Percentiles rank a stretch among this genome's conserved stretches.
These are phyloP conservation scores for Heliconius congener DNA, from an alignment of 1,140 invertebrate genomes.

Conservation along the genomic window DNA sequence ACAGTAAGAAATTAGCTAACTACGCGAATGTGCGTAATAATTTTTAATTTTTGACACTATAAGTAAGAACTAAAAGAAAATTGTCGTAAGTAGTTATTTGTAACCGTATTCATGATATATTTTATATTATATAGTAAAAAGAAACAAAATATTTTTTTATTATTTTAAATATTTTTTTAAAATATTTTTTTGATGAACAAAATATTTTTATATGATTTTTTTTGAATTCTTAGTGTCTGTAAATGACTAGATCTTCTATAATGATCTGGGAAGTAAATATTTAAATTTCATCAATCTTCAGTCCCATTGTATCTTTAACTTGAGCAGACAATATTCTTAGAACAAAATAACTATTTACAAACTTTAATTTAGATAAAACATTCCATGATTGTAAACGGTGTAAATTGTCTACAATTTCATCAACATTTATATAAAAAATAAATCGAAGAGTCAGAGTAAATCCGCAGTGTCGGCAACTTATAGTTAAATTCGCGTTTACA, in stretches of 20 bases:
- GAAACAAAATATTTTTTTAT: background rate
- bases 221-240: conserved; percentile 13
- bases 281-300: conserved; percentile 46
- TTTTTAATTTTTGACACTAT: conserved; percentile 50
- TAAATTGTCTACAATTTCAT: conserved; percentile 43
- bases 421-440: conserved; percentile 67
- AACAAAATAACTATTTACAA: conserved; percentile 79
- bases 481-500: conserved; percentile 36
- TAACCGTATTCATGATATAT: background rate
- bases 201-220: conserved; percentile 7
- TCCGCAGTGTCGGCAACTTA: conserved; percentile 30
- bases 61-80: conserved; percentile 18
- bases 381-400: conserved; percentile 36
- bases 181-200: no score
- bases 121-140: conserved; percentile 5
- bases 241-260: conserved; percentile 35
- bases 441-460: conserved; percentile 46
- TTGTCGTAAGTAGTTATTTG: background rate
- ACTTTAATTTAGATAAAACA: conserved; percentile 70
- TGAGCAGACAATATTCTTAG: conserved; percentile 78
- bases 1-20: conserved; percentile 77
- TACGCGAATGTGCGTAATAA: conserved; percentile 77
- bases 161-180: no score
- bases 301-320: conserved; percentile 69
- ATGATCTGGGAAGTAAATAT: conserved; percentile 38